phyloP scores from a whole-genome alignment of 2,888 invertebrate genomes.

The Patella caerulea region DNA sequence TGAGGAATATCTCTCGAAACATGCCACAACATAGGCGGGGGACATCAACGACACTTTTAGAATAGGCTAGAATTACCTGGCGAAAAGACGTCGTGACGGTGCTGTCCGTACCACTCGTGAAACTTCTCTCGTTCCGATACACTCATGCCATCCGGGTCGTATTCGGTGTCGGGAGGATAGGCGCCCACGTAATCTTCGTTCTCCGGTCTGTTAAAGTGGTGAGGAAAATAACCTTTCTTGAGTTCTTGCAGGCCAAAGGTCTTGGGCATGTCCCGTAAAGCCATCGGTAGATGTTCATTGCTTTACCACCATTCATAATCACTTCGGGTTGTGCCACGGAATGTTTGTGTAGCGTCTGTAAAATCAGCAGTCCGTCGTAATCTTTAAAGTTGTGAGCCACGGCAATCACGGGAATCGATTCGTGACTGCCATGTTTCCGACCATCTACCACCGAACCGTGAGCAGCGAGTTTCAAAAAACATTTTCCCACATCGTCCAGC shows the following conservation, averaged over 20 bases:
- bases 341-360: neutral
- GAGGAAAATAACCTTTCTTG: slow-evolving; percentile 1
- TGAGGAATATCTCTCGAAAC: neutral
- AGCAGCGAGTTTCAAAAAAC: neutral
- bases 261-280: neutral
- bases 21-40: neutral
- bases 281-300: neutral
- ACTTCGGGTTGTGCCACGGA: neutral
- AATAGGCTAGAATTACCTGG: neutral
- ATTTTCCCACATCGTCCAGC: neutral
- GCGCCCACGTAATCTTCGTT: neutral
- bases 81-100: neutral
- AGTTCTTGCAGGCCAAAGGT: neutral
- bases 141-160: neutral
- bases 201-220: neutral
- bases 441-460: neutral
- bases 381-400: neutral
- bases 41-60: neutral
- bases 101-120: neutral
- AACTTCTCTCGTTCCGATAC: neutral
- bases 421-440: neutral
- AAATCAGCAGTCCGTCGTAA: neutral
- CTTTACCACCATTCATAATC: neutral
- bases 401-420: neutral
- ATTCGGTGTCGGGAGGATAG: neutral